phyloP scores from a whole-genome alignment of 2,888 invertebrate genomes.

The Agrochola litura region DNA sequence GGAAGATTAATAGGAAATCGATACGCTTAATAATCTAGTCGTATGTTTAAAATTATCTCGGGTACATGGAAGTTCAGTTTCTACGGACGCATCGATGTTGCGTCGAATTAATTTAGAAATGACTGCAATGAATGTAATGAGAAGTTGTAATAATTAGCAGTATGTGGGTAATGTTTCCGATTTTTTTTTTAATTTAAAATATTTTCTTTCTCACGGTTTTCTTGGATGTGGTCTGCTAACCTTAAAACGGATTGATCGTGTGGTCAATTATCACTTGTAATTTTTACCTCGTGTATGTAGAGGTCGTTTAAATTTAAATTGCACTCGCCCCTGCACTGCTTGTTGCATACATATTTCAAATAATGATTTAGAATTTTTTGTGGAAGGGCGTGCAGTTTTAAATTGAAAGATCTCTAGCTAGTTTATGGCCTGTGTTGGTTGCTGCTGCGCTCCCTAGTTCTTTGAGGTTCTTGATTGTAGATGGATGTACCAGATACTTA shows the following conservation, averaged over 20 bases:
- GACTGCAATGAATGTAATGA: slow-evolving; percentile 43
- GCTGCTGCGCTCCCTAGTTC: neutral
- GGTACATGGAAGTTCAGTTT: slow-evolving; percentile 45
- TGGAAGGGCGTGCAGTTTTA: neutral
- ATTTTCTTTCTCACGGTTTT: slow-evolving; percentile 35
- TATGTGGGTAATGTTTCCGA: slow-evolving; percentile 2
- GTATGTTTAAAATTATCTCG: slow-evolving; percentile 73
- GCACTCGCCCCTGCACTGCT: neutral
- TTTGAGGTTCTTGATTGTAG: neutral
- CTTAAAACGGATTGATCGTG: slow-evolving; percentile 7
- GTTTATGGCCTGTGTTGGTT: neutral
- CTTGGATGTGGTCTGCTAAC: neutral
- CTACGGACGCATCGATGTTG: slow-evolving; percentile 28
- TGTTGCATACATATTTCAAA: neutral
- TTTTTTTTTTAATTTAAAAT: slow-evolving; percentile 3
- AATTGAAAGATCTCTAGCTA: neutral
- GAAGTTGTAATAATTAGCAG: slow-evolving; percentile 23
- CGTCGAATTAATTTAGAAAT: slow-evolving; percentile 33
- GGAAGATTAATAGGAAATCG: slow-evolving; percentile 89
- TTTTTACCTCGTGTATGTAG: neutral
- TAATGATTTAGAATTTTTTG: too few relatives aligned
- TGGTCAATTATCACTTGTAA: slow-evolving; percentile 10
- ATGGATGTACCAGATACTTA: neutral
- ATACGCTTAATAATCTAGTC: slow-evolving; percentile 81
- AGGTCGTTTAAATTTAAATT: neutral